Conservation (phyloP, 2,113 vertebrate genomes). For the Pipa parva region DNA sequence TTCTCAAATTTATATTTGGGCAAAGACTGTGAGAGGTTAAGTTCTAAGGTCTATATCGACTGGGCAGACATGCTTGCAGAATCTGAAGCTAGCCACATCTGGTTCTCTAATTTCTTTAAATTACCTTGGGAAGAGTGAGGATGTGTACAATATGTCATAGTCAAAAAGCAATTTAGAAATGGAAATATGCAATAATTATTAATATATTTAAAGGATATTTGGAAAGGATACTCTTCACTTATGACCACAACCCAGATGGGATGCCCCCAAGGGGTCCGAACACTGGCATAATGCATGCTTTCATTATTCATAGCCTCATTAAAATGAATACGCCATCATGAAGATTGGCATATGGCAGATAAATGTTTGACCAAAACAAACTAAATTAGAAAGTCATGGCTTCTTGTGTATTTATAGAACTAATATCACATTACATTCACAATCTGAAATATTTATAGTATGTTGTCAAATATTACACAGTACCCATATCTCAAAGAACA, state of each 20-base stretch:
- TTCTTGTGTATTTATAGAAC: neutral
- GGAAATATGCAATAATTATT: conserved; percentile 38
- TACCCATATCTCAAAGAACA: too few species aligned
- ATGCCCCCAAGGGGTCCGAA: conserved; percentile 31
- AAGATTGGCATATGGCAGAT: conserved; percentile 36
- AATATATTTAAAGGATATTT: conserved; percentile 36
- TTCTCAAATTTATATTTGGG: too few species aligned
- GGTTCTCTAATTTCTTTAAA: conserved; percentile 31
- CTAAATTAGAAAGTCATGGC: conserved; percentile 1
- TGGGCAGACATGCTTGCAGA: neutral
- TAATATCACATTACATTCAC: too few species aligned
- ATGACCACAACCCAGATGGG: conserved; percentile 32
- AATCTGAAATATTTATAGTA: too few species aligned
- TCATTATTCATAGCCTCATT: conserved; percentile 41
- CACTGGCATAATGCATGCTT: conserved; percentile 28
- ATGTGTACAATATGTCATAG: conserved; percentile 20
- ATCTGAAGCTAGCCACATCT: conserved; percentile 13
- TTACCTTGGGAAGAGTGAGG: conserved; percentile 17
- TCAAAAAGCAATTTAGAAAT: conserved; percentile 40
- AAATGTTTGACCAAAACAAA: conserved; percentile 25
- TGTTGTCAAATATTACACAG: too few species aligned
- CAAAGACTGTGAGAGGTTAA: neutral
- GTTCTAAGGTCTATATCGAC: neutral
- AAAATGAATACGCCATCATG: conserved; percentile 30
- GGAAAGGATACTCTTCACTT: conserved; percentile 12